Evolutionary conservation across 2,888 invertebrate genomes (phyloP).

Genomic region (Spodoptera exigua): DNA sequence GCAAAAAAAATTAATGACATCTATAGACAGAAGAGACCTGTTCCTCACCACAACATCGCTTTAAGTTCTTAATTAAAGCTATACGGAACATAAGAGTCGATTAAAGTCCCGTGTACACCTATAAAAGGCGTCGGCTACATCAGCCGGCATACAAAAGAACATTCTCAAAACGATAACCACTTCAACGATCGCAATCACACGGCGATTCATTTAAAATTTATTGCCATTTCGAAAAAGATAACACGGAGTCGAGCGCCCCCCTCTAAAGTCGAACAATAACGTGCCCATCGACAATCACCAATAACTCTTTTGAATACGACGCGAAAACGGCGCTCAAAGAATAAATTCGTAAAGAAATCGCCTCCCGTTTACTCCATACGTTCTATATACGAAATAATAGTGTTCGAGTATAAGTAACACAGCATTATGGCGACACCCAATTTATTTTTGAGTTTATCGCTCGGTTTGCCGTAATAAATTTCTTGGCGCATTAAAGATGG

Average conservation of each 20-base stretch:
- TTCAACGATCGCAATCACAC: constrained; percentile 72
- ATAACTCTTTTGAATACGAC: constrained; percentile 72
- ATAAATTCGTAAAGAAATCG: constrained; percentile 69
- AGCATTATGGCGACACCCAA: constrained; percentile 69
- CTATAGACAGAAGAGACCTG: constrained; percentile 40
- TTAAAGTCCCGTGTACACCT: constrained; percentile 44
- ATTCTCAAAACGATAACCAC: constrained; percentile 67
- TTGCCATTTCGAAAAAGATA: constrained; percentile 69
- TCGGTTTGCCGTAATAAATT: constrained; percentile 71
- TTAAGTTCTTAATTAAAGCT: constrained; percentile 58
- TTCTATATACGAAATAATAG: constrained; percentile 52
- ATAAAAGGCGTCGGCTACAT: constrained; percentile 54
- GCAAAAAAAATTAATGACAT: constrained; percentile 34
- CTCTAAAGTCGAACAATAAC: constrained; percentile 66
- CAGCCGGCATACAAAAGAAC: constrained; percentile 61
- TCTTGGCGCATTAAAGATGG: constrained; percentile 67
- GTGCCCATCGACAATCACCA: constrained; percentile 70
- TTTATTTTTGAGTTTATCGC: constrained; percentile 76
- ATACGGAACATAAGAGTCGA: constrained; percentile 51
- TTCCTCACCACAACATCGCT: constrained; percentile 35
- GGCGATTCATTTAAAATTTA: constrained; percentile 77
- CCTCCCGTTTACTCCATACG: constrained; percentile 61
- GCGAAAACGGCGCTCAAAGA: constrained; percentile 70
- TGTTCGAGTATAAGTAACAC: constrained; percentile 54
- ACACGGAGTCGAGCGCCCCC: constrained; percentile 64